A percentile compares a stretch with the other conserved stretches of the same genome.
Conservation (phyloP, 1,140 invertebrate genomes). For the Drosophila funebris region DNA sequence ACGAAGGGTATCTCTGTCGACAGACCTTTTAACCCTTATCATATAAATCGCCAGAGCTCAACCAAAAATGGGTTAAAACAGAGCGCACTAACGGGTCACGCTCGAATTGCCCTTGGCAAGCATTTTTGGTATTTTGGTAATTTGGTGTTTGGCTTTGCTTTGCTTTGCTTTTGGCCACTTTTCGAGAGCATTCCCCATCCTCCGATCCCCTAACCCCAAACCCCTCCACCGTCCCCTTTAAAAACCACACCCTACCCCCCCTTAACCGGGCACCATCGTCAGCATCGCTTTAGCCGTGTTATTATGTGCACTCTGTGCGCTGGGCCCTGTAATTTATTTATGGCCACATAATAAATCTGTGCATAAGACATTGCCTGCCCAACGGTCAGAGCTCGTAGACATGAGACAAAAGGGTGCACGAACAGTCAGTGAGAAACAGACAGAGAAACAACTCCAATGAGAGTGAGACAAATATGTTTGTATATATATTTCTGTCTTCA, state of each 20-base stretch:
- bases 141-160: conserved; percentile 7
- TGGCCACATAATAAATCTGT: conserved; percentile 80
- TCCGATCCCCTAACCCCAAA: background rate
- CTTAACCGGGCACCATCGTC: background rate
- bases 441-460: background rate
- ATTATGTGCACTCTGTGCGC: conserved; percentile 57
- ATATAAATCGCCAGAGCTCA: conserved; percentile 52
- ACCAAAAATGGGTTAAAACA: conserved; percentile 5
- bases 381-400: conserved; percentile 17
- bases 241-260: background rate
- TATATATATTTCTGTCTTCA: background rate
- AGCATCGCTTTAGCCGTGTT: conserved; percentile 19
- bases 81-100: conserved; percentile 32
- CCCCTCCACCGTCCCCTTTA: no score
- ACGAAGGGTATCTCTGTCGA: conserved; percentile 48
- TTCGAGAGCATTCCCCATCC: background rate
- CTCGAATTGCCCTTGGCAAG: conserved; percentile 40
- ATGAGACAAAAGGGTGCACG: conserved; percentile 14
- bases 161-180: conserved; percentile 8
- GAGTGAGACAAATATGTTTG: background rate
- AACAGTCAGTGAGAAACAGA: background rate
- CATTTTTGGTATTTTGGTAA: conserved; percentile 20
- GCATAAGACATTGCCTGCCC: conserved; percentile 69
- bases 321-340: conserved; percentile 77
- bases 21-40: conserved; percentile 73